Conservation (phyloP, 2,888 invertebrate genomes). For the Eupithecia insigniata region DNA sequence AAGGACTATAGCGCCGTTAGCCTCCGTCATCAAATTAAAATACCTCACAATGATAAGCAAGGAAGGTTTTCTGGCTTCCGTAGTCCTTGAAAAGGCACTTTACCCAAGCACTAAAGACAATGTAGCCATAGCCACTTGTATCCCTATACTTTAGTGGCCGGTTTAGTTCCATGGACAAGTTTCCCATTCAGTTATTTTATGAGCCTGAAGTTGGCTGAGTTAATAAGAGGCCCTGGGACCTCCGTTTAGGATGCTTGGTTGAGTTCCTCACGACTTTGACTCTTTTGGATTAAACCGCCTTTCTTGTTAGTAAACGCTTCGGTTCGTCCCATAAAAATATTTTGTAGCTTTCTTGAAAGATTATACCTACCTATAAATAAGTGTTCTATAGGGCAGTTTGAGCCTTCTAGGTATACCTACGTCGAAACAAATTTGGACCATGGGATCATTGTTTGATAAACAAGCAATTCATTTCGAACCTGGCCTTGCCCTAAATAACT, state of each 20-base stretch:
- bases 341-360: conserved; percentile 7
- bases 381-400: not conserved
- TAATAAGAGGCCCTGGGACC: conserved; percentile 58
- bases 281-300: conserved; percentile 36
- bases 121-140: conserved; percentile 37
- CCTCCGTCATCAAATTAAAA: not conserved
- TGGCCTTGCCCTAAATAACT: conserved; percentile 41
- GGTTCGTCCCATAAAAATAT: conserved; percentile 27
- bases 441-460: conserved; percentile 37
- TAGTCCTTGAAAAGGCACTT: conserved; percentile 18
- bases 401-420: conserved; percentile 8
- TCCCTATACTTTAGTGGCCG: conserved; percentile 48
- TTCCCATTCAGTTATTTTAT: conserved; percentile 58
- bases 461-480: conserved; percentile 41
- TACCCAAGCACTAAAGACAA: conserved; percentile 33
- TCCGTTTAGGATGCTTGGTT: conserved; percentile 47
- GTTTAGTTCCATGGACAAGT: conserved; percentile 48
- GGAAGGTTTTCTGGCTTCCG: not conserved
- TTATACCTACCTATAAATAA: not conserved
- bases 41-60: not conserved
- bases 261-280: conserved; percentile 45
- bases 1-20: no score
- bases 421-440: conserved; percentile 28
- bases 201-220: conserved; percentile 59
- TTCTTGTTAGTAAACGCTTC: conserved; percentile 40